Evolutionary conservation across 2,797 vertebrate genomes (phyloP).

Genomic region (Chlorospingus flavigularis): DNA sequence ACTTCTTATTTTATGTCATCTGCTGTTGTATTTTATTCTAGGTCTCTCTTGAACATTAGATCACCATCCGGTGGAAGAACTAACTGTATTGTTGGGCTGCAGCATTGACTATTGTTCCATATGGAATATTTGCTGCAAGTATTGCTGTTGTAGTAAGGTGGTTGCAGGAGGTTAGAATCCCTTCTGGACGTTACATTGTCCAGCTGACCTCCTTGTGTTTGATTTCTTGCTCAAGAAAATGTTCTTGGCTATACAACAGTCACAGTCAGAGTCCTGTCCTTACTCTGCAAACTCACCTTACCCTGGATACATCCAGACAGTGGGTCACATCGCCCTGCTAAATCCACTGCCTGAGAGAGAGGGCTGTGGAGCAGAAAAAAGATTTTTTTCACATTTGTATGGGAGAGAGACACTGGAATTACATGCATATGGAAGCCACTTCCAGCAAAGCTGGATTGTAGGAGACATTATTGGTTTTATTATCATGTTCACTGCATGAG

Average conservation of each 20-base stretch:
- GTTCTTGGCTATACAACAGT: not conserved
- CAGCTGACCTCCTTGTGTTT: not conserved
- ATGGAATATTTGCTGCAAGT: not conserved
- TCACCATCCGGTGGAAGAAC: not conserved
- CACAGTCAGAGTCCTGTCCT: not conserved
- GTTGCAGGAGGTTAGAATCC: not conserved
- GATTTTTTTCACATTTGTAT: not conserved
- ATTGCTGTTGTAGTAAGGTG: not conserved
- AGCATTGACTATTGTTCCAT: not conserved
- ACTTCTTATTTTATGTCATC: not conserved
- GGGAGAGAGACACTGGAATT: not conserved
- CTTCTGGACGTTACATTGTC: not conserved
- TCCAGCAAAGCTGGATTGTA: not conserved
- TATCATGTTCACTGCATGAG: not conserved
- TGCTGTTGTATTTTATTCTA: not conserved
- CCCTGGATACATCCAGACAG: too few relatives aligned
- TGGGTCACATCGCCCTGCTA: not conserved
- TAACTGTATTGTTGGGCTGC: fast-evolving
- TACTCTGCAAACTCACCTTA: not conserved
- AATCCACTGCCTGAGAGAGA: not conserved
- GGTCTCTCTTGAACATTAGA: not conserved
- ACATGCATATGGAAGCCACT: not conserved
- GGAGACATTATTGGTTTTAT: not conserved
- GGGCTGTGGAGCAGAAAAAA: not conserved
- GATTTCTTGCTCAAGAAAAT: not conserved